Evolutionary conservation across 2,888 invertebrate species (phyloP).

Genomic region (Pseudoips prasinana): DNA sequence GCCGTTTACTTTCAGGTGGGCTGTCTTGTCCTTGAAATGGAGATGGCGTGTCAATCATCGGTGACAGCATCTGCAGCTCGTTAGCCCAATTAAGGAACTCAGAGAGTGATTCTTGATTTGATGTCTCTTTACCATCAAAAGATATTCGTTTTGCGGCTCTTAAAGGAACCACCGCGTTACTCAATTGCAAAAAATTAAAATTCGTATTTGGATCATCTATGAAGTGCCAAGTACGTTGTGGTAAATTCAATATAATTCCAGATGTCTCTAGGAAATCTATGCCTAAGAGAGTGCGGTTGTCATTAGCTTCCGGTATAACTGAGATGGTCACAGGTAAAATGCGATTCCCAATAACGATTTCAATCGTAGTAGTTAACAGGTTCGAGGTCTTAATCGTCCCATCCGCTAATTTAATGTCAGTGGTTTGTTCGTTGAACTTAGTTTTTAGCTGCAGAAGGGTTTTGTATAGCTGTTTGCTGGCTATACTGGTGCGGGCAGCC

Average conservation of each 20-base stretch:
- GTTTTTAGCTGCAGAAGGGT: neutral
- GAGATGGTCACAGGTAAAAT: neutral
- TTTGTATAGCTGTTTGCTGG: constrained; percentile 1
- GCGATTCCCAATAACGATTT: neutral
- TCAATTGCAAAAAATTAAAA: neutral
- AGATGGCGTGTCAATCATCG: constrained; percentile 1
- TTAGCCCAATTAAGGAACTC: neutral
- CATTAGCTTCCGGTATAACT: neutral
- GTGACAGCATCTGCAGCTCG: constrained; percentile 1
- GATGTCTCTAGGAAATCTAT: neutral
- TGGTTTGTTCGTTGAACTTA: neutral
- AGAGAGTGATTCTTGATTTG: neutral
- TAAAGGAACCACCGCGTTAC: neutral
- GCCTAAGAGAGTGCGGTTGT: constrained; percentile 1
- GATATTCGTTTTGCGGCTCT: neutral
- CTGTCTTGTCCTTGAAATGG: neutral
- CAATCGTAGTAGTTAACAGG: neutral
- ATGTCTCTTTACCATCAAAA: neutral
- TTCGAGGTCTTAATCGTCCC: neutral
- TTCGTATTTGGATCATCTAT: neutral
- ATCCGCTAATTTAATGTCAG: constrained; percentile 3
- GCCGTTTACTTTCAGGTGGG: neutral
- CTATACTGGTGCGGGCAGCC: constrained; percentile 1
- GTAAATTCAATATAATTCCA: neutral
- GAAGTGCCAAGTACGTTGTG: neutral